Base-by-base conservation (phyloP, 1,140 invertebrate species). In the Zelostemma sp. region DNA sequence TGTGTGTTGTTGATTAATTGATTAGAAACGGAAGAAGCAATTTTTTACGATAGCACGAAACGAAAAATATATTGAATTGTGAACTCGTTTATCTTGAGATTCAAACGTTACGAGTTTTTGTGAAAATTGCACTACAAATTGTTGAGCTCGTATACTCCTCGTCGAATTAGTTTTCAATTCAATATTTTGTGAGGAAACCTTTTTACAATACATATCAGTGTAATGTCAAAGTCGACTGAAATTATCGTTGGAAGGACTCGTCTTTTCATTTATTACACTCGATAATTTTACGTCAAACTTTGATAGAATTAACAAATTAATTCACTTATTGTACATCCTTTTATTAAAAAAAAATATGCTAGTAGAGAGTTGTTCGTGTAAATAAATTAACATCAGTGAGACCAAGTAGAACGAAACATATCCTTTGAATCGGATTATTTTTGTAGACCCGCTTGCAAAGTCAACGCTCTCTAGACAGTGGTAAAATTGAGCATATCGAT, bases 1-100 rank as follows among this genome's bases (percentile, higher is more conserved):
- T 19, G 18, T 46, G 43, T 46, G 43, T 46, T 46, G 43, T 46
- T 46, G 18, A 46, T 46, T 46, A 43, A 43, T 16, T 12, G 12
- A 43, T 43, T 43, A 14, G 6, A 43, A 43, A 12, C 5, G 16
- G 2, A 14, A 43, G 16, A 43, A 43, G 15, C 1, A 38, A 38
- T 11, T 43, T 43, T 43, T 16, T 15, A 43, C 6, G 16, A 16
- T 14, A 15, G 16, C 2, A 19, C 18, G 17, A 46, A 18, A 43
- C 6, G 40, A 18, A 46, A 46, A 1, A 21, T 11, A 17, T 18
- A 46, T 46, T 46, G 16, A 46, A 19, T 46, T 19, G 40, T 17
- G 1, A 16, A 43, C 40, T 15, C 17, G 8, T 43, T 43, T 18
- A 15, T 43, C 11, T 1, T 43, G 11, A 12, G 5, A 43, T 16